Conservation (phyloP, 2,113 vertebrate genomes). For the cat (Felis catus) region DNA sequence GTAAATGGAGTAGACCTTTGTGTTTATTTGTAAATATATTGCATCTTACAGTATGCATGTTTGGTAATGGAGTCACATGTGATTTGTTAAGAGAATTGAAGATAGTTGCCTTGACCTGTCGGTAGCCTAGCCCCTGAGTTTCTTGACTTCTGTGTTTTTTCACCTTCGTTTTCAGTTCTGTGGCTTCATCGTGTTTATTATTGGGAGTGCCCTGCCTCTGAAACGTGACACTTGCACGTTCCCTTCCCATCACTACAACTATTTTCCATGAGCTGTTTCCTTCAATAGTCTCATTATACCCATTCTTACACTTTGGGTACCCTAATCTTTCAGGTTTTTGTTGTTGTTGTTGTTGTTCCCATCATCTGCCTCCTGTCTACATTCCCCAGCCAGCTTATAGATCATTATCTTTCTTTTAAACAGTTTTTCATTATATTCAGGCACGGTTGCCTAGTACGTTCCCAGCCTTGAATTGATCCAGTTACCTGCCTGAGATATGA, state of each 20-base stretch:
- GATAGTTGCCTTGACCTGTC: background rate
- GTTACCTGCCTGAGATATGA: background rate
- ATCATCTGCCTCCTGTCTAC: background rate
- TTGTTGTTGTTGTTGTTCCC: background rate
- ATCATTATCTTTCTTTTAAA: background rate
- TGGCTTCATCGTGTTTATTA: background rate
- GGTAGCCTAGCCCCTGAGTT: background rate
- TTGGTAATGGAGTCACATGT: background rate
- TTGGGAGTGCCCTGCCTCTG: background rate
- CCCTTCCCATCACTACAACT: background rate
- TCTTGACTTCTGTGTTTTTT: background rate
- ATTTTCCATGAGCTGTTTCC: background rate
- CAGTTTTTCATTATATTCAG: background rate
- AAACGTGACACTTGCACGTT: background rate
- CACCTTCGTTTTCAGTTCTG: background rate
- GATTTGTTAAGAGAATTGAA: background rate
- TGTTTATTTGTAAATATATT: background rate
- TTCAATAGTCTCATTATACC: background rate
- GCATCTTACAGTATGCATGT: background rate
- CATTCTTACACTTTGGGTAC: background rate
- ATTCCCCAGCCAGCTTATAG: background rate
- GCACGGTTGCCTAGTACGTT: background rate
- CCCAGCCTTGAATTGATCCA: background rate
- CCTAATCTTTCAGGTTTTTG: background rate
- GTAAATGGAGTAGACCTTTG: conserved; percentile 80